Percentiles rank a stretch among this genome's conserved stretches.
These are phyloP conservation scores for Entelurus aequoreus DNA, from an alignment of 2,113 vertebrate species.

Conservation along the genomic window DNA sequence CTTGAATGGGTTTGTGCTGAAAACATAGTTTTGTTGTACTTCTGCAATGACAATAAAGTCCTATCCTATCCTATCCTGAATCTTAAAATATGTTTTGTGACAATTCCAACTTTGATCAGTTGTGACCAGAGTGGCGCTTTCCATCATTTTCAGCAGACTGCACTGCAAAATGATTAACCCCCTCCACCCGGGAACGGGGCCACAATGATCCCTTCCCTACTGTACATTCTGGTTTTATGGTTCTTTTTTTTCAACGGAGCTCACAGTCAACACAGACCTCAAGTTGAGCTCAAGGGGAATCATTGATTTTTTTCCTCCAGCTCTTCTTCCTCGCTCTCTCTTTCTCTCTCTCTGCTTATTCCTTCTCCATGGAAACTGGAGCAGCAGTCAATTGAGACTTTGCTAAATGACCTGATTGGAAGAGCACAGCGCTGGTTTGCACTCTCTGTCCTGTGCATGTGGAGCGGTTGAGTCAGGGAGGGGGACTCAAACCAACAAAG, in stretches of 20 bases:
- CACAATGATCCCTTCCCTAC: too few relatives aligned
- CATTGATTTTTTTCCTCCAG: conserved; percentile 27
- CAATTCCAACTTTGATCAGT: too few relatives aligned
- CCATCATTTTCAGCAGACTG: too few relatives aligned
- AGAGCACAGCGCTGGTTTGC: conserved; percentile 21
- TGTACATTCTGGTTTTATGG: conserved; percentile 2
- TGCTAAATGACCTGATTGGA: conserved; percentile 44
- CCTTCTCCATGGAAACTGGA: conserved; percentile 59
- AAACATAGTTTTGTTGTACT: too few relatives aligned
- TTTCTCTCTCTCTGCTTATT: conserved; percentile 19
- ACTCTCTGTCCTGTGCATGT: conserved; percentile 25
- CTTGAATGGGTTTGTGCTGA: too few relatives aligned
- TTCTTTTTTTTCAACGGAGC: conserved; percentile 13
- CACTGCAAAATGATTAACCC: too few relatives aligned
- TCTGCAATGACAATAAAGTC: too few relatives aligned
- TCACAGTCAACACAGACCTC: conserved; percentile 14
- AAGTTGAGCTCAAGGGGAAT: conserved; percentile 20
- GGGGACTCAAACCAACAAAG: neutral
- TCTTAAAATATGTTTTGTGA: too few relatives aligned
- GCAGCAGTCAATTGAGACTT: conserved; percentile 50
- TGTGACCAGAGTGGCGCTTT: too few relatives aligned
- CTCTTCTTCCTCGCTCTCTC: conserved; percentile 1
- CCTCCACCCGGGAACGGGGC: too few relatives aligned
- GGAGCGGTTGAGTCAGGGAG: conserved; percentile 16
- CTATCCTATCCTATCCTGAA: too few relatives aligned